These are phyloP conservation scores for Parnassius apollo DNA, from an alignment of 2,888 invertebrate species.

Conservation along the genomic window DNA sequence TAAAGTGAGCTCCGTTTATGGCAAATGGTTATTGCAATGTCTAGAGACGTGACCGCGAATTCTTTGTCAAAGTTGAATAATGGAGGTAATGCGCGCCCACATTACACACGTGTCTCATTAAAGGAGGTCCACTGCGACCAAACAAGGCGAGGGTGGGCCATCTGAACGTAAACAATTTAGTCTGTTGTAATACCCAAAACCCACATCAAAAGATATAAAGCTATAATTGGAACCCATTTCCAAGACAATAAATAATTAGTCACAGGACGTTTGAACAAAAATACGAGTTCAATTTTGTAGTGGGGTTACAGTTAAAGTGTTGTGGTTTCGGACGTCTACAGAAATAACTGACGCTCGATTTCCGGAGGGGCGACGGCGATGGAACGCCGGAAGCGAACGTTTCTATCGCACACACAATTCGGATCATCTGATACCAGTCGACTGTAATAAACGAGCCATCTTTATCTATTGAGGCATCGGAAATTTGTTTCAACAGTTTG, in stretches of 20 bases:
- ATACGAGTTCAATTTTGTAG: slow-evolving; percentile 12
- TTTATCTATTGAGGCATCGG: slow-evolving; percentile 19
- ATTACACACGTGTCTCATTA: slow-evolving; percentile 60
- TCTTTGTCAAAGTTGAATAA: slow-evolving; percentile 46
- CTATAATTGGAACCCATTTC: slow-evolving; percentile 34
- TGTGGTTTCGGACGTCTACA: slow-evolving; percentile 24
- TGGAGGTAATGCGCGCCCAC: slow-evolving; percentile 64
- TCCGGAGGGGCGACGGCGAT: slow-evolving; percentile 26
- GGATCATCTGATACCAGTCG: slow-evolving; percentile 23
- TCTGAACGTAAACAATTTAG: slow-evolving; percentile 52
- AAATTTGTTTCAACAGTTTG: slow-evolving; percentile 19
- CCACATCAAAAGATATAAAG: slow-evolving; percentile 44
- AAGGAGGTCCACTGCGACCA: slow-evolving; percentile 54
- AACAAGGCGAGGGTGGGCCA: slow-evolving; percentile 47
- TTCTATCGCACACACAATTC: slow-evolving; percentile 23
- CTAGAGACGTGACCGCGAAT: slow-evolving; percentile 56
- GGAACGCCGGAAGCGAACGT: slow-evolving; percentile 26
- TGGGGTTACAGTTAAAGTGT: slow-evolving; percentile 23
- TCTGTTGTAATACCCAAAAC: slow-evolving; percentile 43
- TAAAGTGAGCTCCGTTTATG: slow-evolving; percentile 34
- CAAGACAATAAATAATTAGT: slow-evolving; percentile 26
- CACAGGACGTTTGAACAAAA: slow-evolving; percentile 15
- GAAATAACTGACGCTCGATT: slow-evolving; percentile 27
- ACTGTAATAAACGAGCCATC: slow-evolving; percentile 13
- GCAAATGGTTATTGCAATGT: slow-evolving; percentile 55